These are phyloP conservation scores for Sarcophaga variegata DNA, from an alignment of 2,888 invertebrate species.

Conservation along the genomic window DNA sequence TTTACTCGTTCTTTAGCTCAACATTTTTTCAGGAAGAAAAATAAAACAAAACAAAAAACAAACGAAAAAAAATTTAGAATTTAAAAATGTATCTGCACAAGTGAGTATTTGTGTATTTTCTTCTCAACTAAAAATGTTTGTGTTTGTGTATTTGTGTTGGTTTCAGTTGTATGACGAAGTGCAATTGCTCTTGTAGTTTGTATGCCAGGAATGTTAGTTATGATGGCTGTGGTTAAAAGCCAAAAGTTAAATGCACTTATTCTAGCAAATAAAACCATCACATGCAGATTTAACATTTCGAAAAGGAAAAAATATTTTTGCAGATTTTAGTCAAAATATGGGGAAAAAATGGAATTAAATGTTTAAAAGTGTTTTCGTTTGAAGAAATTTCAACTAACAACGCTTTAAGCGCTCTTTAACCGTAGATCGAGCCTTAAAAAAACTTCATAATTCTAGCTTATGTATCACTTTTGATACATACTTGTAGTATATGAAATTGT, in stretches of 20 bases:
- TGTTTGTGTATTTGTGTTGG: not conserved
- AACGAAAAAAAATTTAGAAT: too few relatives aligned
- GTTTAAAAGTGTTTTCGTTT: not conserved
- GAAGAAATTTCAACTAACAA: not conserved
- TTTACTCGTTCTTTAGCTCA: too few relatives aligned
- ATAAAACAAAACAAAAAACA: too few relatives aligned
- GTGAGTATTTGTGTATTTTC: not conserved
- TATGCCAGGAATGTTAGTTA: constrained; percentile 26
- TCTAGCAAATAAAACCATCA: constrained; percentile 4
- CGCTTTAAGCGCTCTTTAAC: too few relatives aligned
- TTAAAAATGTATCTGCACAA: too few relatives aligned
- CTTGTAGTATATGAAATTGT: too few relatives aligned
- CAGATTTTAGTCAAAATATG: not conserved
- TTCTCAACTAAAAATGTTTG: not conserved
- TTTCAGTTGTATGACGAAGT: constrained; percentile 20
- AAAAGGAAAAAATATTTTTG: not conserved
- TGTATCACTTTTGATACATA: too few relatives aligned
- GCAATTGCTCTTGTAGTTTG: constrained; percentile 23
- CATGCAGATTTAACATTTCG: not conserved
- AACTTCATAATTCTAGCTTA: too few relatives aligned
- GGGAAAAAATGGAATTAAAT: not conserved
- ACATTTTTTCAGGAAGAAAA: too few relatives aligned
- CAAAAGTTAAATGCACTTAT: constrained; percentile 61
- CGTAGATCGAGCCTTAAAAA: too few relatives aligned
- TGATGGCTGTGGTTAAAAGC: constrained; percentile 57